These are phyloP conservation scores for Morinoia aosen DNA, from an alignment of 2,888 invertebrate genomes.

Conservation along the genomic window DNA sequence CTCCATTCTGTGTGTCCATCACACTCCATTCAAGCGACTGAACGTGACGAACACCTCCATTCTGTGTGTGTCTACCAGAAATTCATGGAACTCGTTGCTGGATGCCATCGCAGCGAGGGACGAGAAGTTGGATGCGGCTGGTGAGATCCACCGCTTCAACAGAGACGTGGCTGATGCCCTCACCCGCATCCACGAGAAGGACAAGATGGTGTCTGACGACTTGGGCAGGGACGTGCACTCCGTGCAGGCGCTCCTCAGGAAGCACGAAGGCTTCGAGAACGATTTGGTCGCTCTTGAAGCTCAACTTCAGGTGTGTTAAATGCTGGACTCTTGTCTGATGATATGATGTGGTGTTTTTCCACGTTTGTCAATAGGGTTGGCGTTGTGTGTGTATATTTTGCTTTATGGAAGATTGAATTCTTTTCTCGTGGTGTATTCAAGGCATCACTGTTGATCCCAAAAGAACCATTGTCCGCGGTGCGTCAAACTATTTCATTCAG, in stretches of 20 bases:
- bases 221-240: conserved; percentile 87
- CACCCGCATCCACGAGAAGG: conserved; percentile 90
- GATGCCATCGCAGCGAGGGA: conserved; percentile 89
- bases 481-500: too few species aligned
- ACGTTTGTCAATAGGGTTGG: too few species aligned
- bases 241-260: conserved; percentile 84
- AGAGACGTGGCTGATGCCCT: conserved; percentile 93
- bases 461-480: too few species aligned
- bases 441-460: too few species aligned
- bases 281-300: conserved; percentile 93
- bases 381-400: too few species aligned
- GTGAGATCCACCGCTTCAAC: conserved; percentile 95
- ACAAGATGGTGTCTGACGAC: conserved; percentile 86
- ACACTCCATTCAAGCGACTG: too few species aligned
- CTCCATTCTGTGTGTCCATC: neutral
- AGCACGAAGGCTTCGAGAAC: conserved; percentile 94
- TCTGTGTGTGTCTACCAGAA: conserved; percentile 53
- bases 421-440: neutral
- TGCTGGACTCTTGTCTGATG: neutral
- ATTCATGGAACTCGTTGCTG: conserved; percentile 85
- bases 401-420: too few species aligned
- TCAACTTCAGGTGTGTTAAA: conserved; percentile 79
- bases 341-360: too few species aligned
- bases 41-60: neutral
- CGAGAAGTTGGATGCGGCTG: conserved; percentile 90